phyloP scores from a whole-genome alignment of 2,888 invertebrate species.

The Andrena bucephala region DNA sequence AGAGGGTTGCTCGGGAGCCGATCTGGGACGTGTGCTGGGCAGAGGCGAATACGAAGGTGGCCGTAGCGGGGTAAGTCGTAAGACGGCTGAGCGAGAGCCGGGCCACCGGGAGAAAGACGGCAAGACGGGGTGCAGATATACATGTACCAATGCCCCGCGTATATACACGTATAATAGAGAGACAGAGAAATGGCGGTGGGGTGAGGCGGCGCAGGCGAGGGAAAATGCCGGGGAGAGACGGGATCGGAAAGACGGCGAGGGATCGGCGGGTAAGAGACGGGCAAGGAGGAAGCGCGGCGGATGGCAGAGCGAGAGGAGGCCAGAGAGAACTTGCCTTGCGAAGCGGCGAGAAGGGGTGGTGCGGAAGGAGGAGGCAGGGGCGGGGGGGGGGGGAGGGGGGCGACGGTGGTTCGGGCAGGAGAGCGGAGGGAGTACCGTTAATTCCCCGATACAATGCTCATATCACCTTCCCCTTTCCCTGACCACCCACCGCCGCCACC shows the following conservation, averaged over 20 bases:
- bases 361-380: slow-evolving; percentile 28
- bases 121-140: slow-evolving; percentile 58
- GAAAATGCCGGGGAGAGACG: slow-evolving; percentile 52
- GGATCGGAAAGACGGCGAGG: slow-evolving; percentile 72
- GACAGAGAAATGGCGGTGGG: slow-evolving; percentile 52
- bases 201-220: slow-evolving; percentile 17
- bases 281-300: slow-evolving; percentile 53
- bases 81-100: slow-evolving; percentile 62
- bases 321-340: slow-evolving; percentile 16
- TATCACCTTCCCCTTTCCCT: slow-evolving; percentile 84
- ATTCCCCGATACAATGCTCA: slow-evolving; percentile 85
- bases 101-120: slow-evolving; percentile 57
- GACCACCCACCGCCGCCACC: slow-evolving; percentile 77
- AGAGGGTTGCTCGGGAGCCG: slow-evolving; percentile 75
- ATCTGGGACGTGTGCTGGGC: slow-evolving; percentile 81
- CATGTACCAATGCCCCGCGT: slow-evolving; percentile 32
- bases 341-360: no score
- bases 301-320: slow-evolving; percentile 48
- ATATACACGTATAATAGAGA: slow-evolving; percentile 65
- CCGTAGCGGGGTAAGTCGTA: slow-evolving; percentile 66
- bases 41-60: slow-evolving; percentile 69
- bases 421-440: slow-evolving; percentile 81
- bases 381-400: slow-evolving; percentile 4
- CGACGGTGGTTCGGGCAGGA: slow-evolving; percentile 64
- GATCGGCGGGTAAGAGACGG: slow-evolving; percentile 63